Conservation (phyloP, 2,797 vertebrate genomes). For the Pogoniulus pusillus region DNA sequence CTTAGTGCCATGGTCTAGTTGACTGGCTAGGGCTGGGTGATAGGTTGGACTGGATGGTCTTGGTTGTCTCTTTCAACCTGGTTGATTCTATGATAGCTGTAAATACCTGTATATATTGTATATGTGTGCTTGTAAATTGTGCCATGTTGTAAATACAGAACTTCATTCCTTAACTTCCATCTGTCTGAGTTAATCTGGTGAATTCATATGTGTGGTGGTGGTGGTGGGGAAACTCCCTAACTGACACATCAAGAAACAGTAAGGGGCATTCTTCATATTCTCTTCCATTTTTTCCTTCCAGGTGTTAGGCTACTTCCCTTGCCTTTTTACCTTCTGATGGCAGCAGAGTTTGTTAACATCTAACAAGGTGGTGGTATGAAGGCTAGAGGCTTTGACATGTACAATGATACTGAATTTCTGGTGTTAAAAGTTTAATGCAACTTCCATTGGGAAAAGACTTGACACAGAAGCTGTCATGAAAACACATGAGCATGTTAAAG, state of each 20-base stretch:
- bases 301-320: neutral
- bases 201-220: no score
- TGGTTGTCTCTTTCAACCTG: no score
- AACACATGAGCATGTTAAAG: neutral
- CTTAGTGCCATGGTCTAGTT: no score
- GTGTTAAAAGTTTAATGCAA: accelerated
- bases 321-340: neutral
- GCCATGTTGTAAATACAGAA: no score
- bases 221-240: no score
- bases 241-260: neutral
- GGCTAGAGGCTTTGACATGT: neutral
- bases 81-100: no score
- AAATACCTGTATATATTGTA: no score
- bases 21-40: no score
- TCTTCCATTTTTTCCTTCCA: neutral
- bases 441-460: neutral
- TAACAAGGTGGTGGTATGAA: neutral
- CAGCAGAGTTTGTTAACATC: neutral
- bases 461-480: neutral
- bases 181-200: no score
- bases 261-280: neutral
- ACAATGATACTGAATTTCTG: neutral
- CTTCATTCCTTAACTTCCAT: no score
- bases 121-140: no score
- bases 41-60: no score